Evolutionary conservation across 2,888 invertebrate genomes (phyloP), one percentile per base, ranked within the genome.

Genomic region (Drosophila aldrichi): DNA sequence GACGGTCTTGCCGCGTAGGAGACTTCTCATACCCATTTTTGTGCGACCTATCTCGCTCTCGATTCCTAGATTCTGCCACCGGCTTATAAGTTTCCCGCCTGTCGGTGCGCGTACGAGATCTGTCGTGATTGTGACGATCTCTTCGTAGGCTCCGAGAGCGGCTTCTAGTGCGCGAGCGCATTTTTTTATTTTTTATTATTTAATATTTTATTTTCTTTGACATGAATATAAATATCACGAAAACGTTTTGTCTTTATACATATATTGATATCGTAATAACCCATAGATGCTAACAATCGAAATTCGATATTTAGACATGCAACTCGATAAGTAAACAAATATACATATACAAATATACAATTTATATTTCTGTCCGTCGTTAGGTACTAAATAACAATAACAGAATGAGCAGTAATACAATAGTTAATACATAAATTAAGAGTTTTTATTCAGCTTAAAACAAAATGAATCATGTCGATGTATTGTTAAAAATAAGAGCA

Each of bases 161-260:
- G 44, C 77, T 79, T 40, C 68, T 79, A 59, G 67, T 85, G n/a
- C 73, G 88, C 38, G 89, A 82, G 1, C 74, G 77, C 84, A 85
- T 79, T 46, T 44, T 63, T 25, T 25, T 25, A 25, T 25, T 25
- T 8, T 9, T 9, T 9, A 5, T 1, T 22, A 16, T 49, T 55
- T 55, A 34, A 18, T 29, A 9, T 34, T 34, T 20, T 4, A 40
- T 51, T 54, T 32, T n/a, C 16, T 40, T 4, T 12, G 12, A 29
- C 34, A 29, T 29, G 44, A 20, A 61, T 52, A 18, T 40, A 46
- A n/a, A 44, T 38, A 36, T 51, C 43, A 41, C 22, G 16, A 65
- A 64, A 65, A 55, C 84, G 81, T 62, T 73, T 79, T 3, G 41
- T 58, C 59, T 41, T 46, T 54, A 8, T 69, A 48, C 54, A 63